These are phyloP conservation scores for Palaemon carinicauda DNA, from an alignment of 1,140 invertebrate species.

Conservation along the genomic window DNA sequence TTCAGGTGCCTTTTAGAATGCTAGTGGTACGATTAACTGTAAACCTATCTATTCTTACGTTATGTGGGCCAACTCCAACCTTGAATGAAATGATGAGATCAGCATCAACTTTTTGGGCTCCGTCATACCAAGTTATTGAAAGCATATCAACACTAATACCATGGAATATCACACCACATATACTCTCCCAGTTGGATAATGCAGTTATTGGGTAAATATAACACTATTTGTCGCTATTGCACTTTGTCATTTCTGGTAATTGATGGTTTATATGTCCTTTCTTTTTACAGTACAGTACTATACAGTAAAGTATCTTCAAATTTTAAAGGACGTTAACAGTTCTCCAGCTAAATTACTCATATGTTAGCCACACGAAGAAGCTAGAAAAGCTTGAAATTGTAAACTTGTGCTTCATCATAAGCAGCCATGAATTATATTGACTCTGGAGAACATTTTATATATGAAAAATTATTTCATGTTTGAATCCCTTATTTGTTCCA, in stretches of 20 bases:
- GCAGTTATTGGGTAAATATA: constrained; percentile 48
- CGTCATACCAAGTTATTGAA: constrained; percentile 72
- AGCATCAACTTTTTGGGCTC: constrained; percentile 78
- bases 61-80: constrained; percentile 80
- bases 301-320: neutral
- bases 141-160: constrained; percentile 47
- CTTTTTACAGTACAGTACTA: neutral
- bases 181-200: constrained; percentile 52
- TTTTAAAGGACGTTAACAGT: neutral
- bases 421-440: no score
- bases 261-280: neutral
- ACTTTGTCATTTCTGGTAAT: neutral
- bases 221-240: neutral
- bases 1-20: constrained; percentile 80
- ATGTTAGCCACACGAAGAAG: no score
- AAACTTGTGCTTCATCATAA: no score
- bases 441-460: no score
- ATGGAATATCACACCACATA: constrained; percentile 45
- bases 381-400: no score
- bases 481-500: no score
- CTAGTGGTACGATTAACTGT: constrained; percentile 78
- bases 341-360: neutral
- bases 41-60: constrained; percentile 77
- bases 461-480: no score
- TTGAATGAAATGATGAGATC: constrained; percentile 77